Percentiles rank a stretch among this genome's conserved stretches.
These are phyloP conservation scores for Oxytorus armatus DNA, from an alignment of 2,888 invertebrate genomes.

Conservation along the genomic window DNA sequence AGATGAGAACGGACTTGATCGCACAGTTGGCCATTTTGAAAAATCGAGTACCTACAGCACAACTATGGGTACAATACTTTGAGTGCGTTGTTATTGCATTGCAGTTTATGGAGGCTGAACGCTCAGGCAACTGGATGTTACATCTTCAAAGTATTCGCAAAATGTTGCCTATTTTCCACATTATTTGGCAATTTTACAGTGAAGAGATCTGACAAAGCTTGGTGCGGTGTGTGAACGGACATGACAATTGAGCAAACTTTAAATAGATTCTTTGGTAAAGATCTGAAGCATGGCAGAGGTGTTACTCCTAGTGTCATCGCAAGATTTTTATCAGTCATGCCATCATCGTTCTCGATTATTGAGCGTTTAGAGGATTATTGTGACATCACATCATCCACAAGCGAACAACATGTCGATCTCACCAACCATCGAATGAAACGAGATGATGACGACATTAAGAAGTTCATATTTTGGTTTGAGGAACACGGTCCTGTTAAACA, in stretches of 20 bases:
- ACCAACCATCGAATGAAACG: slow-evolving; percentile 57
- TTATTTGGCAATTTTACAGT: slow-evolving; percentile 55
- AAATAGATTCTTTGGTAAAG: slow-evolving; percentile 68
- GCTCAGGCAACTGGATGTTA: slow-evolving; percentile 65
- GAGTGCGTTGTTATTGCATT: slow-evolving; percentile 5
- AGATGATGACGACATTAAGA: slow-evolving; percentile 68
- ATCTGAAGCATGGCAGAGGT: slow-evolving; percentile 67
- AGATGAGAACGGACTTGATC: slow-evolving; percentile 34
- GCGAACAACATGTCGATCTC: slow-evolving; percentile 71
- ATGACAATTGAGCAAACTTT: slow-evolving; percentile 70
- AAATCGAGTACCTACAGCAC: slow-evolving; percentile 56
- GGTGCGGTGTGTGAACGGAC: slow-evolving; percentile 68
- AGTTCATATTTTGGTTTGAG: slow-evolving; percentile 69
- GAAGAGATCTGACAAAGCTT: slow-evolving; percentile 66
- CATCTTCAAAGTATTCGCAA: slow-evolving; percentile 68
- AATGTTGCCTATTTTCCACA: neutral
- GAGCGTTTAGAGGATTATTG: slow-evolving; percentile 56
- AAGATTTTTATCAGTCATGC: slow-evolving; percentile 47
- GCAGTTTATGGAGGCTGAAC: slow-evolving; percentile 69
- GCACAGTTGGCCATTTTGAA: slow-evolving; percentile 31
- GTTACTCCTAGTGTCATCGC: slow-evolving; percentile 55
- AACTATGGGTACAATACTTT: slow-evolving; percentile 44
- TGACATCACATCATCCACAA: slow-evolving; percentile 28
- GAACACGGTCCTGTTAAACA: slow-evolving; percentile 68
- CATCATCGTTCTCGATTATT: slow-evolving; percentile 48